Evolutionary conservation across 2,888 invertebrate species (phyloP), one percentile per base, ranked within the genome.

Genomic region (Acleris sparsana): DNA sequence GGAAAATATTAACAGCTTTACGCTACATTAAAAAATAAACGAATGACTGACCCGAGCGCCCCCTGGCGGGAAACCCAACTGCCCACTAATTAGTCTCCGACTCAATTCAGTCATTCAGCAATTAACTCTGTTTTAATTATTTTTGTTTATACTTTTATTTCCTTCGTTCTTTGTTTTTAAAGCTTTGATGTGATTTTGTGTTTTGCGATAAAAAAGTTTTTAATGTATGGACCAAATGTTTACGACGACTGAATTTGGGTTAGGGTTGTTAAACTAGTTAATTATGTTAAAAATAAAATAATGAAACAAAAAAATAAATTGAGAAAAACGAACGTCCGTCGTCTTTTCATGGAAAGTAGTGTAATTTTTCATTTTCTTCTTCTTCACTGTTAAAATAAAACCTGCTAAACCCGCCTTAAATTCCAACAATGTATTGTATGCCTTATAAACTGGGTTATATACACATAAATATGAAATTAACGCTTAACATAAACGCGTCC

Each of bases 81-180:
- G 66, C 66, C 72, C 69, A 58, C 72, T 72, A 71, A 74, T 74
- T 73, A 72, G 72, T 62, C 56, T 63, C 46, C 7, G 69, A 43
- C 70, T 64, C 58, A 67, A 73, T 74, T 76, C 75, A 71, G 73
- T 73, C 73, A 77, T 76, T 72, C 72, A 75, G 74, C 73, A 73
- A 77, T 76, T 75, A 76, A 73, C 71, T 68, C 69, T 70, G 63
- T 71, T 70, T 68, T 58, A 70, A 67, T 72, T 68, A 63, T 60
- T 69, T 66, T 67, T 56, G 69, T 63, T 69, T 68, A 69, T 61
- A 69, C 67, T 69, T 67, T 69, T 68, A 63, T 68, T 70, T 56
- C 48, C 51, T n/a, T 25, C 33, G 39, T n/a, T 49, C 17, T 58
- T 39, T 39, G 39, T 39, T 39, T 39, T 39, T 39, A 39, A 5